phyloP scores from a whole-genome alignment of 2,113 vertebrate genomes.

The Limnothrissa miodon region DNA sequence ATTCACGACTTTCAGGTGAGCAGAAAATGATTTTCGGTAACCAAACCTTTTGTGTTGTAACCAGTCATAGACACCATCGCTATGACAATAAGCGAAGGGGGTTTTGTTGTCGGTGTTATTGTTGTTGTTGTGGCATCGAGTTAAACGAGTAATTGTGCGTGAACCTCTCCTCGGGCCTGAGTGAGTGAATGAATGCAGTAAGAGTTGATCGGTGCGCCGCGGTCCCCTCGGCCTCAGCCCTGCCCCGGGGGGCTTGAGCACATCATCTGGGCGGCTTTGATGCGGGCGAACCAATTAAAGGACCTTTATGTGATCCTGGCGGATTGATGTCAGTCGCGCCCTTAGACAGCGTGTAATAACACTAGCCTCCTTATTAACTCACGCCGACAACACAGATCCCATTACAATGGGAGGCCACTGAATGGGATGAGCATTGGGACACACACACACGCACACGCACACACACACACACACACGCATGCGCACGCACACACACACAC shows the following conservation, averaged over 20 bases:
- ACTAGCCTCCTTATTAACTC: constrained; percentile 65
- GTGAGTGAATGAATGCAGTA: neutral
- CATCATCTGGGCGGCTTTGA: constrained; percentile 59
- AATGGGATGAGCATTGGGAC: constrained; percentile 43
- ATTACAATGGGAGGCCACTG: constrained; percentile 69
- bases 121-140: neutral
- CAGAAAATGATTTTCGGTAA: neutral
- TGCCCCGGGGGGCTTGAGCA: constrained; percentile 50
- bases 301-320: constrained; percentile 67
- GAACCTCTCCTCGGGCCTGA: neutral
- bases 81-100: neutral
- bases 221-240: constrained; percentile 58
- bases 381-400: constrained; percentile 59
- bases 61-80: neutral
- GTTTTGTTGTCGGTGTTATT: too few species aligned
- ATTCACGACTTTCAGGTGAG: neutral
- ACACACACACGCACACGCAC: neutral
- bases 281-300: constrained; percentile 72
- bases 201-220: neutral
- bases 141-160: neutral
- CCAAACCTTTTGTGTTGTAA: neutral
- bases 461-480: neutral
- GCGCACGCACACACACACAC: neutral
- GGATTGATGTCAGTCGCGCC: constrained; percentile 67
- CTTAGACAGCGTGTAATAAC: constrained; percentile 63